Conservation (phyloP, 2,797 vertebrate genomes). For the Peromyscus nudipes region DNA sequence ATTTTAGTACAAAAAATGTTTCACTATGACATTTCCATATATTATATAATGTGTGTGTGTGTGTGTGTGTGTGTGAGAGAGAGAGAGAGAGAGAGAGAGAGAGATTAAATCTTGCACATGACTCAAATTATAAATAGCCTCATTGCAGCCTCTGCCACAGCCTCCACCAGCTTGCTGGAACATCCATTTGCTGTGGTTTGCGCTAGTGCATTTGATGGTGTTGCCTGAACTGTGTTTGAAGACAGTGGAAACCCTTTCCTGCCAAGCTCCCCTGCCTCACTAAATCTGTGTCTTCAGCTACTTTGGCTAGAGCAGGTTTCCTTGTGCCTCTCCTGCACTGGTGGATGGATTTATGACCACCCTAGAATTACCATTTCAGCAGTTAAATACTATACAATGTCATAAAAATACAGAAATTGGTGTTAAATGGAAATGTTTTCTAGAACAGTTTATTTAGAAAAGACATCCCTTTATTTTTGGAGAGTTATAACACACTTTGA, state of each 20-base stretch:
- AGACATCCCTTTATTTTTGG: neutral
- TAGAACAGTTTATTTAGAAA: constrained; percentile 13
- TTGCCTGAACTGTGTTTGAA: constrained; percentile 18
- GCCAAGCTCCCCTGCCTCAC: neutral
- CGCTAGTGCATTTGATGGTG: neutral
- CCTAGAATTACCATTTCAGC: neutral
- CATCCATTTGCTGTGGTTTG: neutral
- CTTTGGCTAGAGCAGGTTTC: neutral
- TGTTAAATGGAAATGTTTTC: neutral
- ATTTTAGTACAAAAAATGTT: neutral
- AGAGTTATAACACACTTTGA: neutral
- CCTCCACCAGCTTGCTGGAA: neutral
- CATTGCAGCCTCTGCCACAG: neutral
- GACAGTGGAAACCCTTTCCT: neutral
- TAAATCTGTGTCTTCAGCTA: neutral
- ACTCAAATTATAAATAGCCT: neutral
- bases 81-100: no score
- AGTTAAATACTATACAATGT: neutral
- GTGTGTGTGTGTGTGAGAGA: no score
- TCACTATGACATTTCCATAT: neutral
- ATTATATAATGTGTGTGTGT: no score
- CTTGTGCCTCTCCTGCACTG: neutral
- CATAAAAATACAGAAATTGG: neutral
- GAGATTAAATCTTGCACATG: neutral
- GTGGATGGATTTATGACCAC: neutral